Percentiles rank a stretch among this genome's conserved stretches.
Conservation (phyloP, 2,113 vertebrate genomes). For the pig (Sus scrofa) region DNA sequence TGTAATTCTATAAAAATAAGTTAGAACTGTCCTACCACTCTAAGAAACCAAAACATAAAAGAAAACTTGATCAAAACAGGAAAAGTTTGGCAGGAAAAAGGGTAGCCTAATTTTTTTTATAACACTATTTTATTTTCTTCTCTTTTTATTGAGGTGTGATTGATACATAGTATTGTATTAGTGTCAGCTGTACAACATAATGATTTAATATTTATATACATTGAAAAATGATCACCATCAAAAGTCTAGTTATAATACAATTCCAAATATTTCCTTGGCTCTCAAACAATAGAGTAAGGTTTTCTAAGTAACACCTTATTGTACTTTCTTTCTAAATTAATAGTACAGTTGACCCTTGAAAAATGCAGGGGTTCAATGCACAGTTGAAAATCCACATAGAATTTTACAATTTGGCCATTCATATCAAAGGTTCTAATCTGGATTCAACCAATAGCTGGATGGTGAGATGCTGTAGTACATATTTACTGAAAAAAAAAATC, state of each 20-base stretch:
- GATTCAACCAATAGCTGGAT: background rate
- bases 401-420: background rate
- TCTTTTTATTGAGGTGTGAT: background rate
- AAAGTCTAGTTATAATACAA: background rate
- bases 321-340: background rate
- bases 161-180: background rate
- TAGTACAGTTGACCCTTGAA: background rate
- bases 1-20: background rate
- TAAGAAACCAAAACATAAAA: background rate
- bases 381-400: background rate
- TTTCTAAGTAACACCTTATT: background rate
- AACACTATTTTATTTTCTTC: background rate
- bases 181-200: too few species aligned
- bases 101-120: background rate
- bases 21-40: background rate
- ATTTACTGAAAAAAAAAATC: background rate
- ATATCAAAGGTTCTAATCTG: background rate
- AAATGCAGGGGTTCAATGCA: background rate
- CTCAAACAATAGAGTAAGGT: background rate
- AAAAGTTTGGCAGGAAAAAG: background rate
- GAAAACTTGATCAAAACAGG: background rate
- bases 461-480: background rate
- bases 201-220: too few species aligned
- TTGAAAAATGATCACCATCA: background rate
- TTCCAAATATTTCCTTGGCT: background rate